phyloP scores from a whole-genome alignment of 2,113 vertebrate species.

The Brienomyrus brachyistius region DNA sequence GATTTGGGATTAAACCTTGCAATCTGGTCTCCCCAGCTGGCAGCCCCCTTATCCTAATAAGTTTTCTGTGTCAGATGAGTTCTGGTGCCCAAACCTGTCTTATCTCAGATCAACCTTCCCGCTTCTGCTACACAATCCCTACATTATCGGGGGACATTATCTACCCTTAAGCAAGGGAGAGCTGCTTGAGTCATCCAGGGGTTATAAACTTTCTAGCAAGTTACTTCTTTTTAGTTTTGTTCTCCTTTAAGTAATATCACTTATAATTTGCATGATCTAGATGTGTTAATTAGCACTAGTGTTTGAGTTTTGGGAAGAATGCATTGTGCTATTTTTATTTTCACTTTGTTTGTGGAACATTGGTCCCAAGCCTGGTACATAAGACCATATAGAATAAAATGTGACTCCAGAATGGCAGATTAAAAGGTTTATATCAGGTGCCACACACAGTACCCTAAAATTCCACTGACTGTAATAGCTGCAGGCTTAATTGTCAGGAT shows the following conservation, averaged over 20 bases:
- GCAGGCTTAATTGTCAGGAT: background rate
- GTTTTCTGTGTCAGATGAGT: conserved; percentile 18
- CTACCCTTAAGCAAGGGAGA: background rate
- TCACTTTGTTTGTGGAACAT: background rate
- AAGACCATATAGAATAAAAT: background rate
- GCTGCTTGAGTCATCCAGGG: background rate
- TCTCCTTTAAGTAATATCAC: background rate
- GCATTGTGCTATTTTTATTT: background rate
- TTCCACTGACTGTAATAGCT: background rate
- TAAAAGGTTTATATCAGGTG: background rate
- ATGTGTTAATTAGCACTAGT: background rate
- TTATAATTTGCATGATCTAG: background rate
- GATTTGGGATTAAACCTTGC: conserved; percentile 35
- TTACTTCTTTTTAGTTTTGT: background rate
- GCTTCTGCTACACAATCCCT: conserved; percentile 36
- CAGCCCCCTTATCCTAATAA: conserved; percentile 13
- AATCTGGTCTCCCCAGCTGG: conserved; percentile 35
- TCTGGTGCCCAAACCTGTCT: conserved; percentile 44
- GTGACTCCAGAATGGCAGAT: background rate
- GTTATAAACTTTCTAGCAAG: background rate
- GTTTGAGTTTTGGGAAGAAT: background rate
- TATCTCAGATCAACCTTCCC: conserved; percentile 40
- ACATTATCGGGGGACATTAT: conserved; percentile 10
- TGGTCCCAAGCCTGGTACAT: background rate
- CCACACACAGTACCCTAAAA: too few species aligned